Evolutionary conservation across 2,113 vertebrate species (phyloP), one percentile per base, ranked within the genome.

Genomic region (Thinocorus orbignyianus): DNA sequence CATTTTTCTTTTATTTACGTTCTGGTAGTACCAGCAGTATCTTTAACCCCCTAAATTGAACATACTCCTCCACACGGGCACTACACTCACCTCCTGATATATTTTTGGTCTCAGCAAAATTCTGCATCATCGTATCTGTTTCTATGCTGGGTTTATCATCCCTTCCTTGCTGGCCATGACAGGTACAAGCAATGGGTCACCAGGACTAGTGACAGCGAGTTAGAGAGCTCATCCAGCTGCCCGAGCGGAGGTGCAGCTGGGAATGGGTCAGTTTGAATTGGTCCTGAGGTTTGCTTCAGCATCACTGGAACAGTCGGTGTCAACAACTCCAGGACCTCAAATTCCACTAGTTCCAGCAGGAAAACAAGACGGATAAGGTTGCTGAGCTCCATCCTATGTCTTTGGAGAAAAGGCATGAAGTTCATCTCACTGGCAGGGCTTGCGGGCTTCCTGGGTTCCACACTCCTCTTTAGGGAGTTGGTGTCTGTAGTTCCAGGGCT

Each of bases 31-130:
- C 54, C n/a, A 31, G 15, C 12, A 13, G 37, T 23, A 19, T 64
- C 25, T 66, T 70, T 65, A 62, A 84, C 11, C 11, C 17, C 3
- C 42, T 74, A 17, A 51, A 13, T 35, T 49, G n/a, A 78, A 48
- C 13, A 5, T 26, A 37, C 8, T 20, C 7, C 48, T 85, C 49
- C 15, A 41, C 31, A 55, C 8, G 13, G 1, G 2, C 8, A 2
- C 42, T 13, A 1, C 11, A 1, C 54, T 68, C 17, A 11, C 23
- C 15, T 26, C 10, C 10, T 1, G 6, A 6, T 12, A 9, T 3
- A 4, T 42, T 72, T 82, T 46, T 51, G 61, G 79, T 81, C 60
- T 31, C 33, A 24, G 28, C 19, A n/a, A 17, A 22, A 25, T 79
- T 92, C 51, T 74, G 22, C 44, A 54, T 31, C 39, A 3, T 37